Evolutionary conservation across 2,797 vertebrate genomes (phyloP).

Genomic region (Esox masquinongy): DNA sequence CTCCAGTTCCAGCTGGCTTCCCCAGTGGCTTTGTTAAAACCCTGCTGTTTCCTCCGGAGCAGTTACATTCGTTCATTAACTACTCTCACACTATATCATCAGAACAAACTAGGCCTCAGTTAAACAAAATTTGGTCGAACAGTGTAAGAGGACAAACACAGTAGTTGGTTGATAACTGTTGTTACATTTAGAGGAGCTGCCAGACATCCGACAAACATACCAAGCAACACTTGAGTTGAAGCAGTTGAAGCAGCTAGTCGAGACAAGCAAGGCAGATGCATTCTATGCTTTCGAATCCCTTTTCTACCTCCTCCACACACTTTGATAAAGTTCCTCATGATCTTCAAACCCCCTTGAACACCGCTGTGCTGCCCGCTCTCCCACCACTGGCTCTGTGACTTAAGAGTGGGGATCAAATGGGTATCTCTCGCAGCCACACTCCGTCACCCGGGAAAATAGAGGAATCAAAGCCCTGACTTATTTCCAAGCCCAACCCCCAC

Average conservation of each 20-base stretch:
- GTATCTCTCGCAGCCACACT: constrained; percentile 62
- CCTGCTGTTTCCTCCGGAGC: not conserved
- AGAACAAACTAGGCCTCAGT: not conserved
- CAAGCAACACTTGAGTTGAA: not conserved
- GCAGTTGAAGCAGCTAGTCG: not conserved
- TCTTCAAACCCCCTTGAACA: constrained; percentile 71
- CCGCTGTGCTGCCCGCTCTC: constrained; percentile 58
- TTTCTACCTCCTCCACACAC: constrained; percentile 32
- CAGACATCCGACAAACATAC: not conserved
- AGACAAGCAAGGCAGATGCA: not conserved
- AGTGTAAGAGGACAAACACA: not conserved
- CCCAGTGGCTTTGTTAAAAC: not conserved
- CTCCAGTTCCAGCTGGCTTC: not conserved
- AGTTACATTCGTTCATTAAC: not conserved
- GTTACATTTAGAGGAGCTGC: not conserved
- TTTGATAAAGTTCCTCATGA: constrained; percentile 71
- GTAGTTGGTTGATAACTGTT: not conserved
- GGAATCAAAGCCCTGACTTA: constrained; percentile 55
- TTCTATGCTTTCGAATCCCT: not conserved
- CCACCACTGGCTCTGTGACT: constrained; percentile 44
- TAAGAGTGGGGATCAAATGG: constrained; percentile 71
- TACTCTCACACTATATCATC: not conserved
- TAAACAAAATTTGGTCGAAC: not conserved
- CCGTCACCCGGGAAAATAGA: constrained; percentile 38
- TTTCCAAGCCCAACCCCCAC: constrained; percentile 32